Evolutionary conservation across 2,797 vertebrate species (phyloP), one percentile per base, ranked within the genome.

Genomic region (Falco naumanni): DNA sequence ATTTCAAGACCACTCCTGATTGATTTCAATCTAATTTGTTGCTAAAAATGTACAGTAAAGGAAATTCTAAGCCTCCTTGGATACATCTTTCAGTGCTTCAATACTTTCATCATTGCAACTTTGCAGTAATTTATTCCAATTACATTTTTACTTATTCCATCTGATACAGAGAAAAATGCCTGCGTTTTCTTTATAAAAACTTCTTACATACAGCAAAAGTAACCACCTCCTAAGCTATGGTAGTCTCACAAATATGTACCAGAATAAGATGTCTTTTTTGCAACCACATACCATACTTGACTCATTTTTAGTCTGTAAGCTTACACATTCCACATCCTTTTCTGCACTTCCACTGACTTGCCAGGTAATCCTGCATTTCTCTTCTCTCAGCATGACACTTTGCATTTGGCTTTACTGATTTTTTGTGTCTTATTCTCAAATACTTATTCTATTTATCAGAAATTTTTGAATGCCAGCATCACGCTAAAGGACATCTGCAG

Each of bases 21-120:
- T 92, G 87, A 95, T 95, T 96, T 96, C 84, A 85, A 85, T 69
- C 82, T 96, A 75, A 94, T 94, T 96, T 92, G 91, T 61, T 85
- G 43, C 75, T 92, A 94, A 94, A 95, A 92, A 83, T 17, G 69
- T 95, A 78, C 60, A 89, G 57, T 54, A 79, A 89, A 92, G 91
- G 84, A 96, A 95, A 93, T 92, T 81, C 61, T 80, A 92, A 87
- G 57, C 61, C 76, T 92, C 76, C 82, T 92, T 61, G 33, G 45
- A 61, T 80, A 57, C 29, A 85, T 81, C 81, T 68, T 84, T 60
- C 71, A 78, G 71, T 61, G 45, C 89, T 75, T 91, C 45, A 17
- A 66, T 87, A 80, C 45, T 83, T 85, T 68, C 64, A 57, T 85
- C 31, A 75, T 91, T 85, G 75, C 56, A 92, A 57, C 71, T 77